Conservation (phyloP, 2,888 invertebrate species). For the Xestia rhomboidea region DNA sequence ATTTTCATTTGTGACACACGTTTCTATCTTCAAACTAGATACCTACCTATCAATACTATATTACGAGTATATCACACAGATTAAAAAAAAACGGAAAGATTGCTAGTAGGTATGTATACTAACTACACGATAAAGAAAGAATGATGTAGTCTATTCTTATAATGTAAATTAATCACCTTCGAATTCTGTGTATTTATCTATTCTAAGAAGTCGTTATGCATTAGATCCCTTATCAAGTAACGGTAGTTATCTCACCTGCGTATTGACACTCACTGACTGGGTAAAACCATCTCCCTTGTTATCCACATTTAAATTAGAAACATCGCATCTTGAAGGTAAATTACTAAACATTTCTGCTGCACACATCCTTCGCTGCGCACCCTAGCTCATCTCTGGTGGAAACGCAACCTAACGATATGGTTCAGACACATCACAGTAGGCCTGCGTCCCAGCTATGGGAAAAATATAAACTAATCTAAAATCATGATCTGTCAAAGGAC, state of each 20-base stretch:
- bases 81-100: no score
- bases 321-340: not conserved
- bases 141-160: no score
- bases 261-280: slow-evolving; percentile 28
- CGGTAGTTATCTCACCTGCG: slow-evolving; percentile 14
- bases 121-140: no score
- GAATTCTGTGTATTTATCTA: not conserved
- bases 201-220: not conserved
- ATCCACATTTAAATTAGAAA: not conserved
- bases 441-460: no score
- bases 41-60: no score
- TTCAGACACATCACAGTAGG: not conserved
- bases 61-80: no score
- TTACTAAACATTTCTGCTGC: not conserved
- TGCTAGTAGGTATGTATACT: no score
- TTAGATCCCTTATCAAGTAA: slow-evolving; percentile 25
- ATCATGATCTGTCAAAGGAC: no score
- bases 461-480: no score
- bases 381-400: no score
- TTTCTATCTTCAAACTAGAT: not conserved
- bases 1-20: not conserved
- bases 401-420: not conserved
- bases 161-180: not conserved
- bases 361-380: no score
- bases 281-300: slow-evolving; percentile 24